A percentile compares a stretch with the other conserved stretches of the same genome.
Conservation (phyloP, 2,888 invertebrate species). For the Tanytarsus gracilentus region DNA sequence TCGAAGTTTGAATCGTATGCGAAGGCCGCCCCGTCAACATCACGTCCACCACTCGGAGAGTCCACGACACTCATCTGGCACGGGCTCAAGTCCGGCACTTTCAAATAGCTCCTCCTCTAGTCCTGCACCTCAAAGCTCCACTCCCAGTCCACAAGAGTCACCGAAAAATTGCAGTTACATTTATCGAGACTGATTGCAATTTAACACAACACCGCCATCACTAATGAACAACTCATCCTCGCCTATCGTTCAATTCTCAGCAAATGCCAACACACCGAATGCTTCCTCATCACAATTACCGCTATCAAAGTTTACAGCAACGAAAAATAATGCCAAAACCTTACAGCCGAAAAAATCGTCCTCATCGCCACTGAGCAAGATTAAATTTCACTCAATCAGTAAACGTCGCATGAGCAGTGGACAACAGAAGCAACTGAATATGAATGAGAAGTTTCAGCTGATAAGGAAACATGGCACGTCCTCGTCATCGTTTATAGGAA, state of each 20-base stretch:
- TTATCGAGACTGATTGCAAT: slow-evolving; percentile 42
- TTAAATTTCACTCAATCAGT: slow-evolving; percentile 27
- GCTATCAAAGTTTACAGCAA: neutral
- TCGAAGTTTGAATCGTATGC: slow-evolving; percentile 16
- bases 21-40: slow-evolving; percentile 29
- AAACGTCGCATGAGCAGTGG: slow-evolving; percentile 12
- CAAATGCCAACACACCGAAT: neutral
- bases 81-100: slow-evolving; percentile 45
- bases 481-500: slow-evolving; percentile 24
- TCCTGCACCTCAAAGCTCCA: slow-evolving; percentile 45
- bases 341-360: slow-evolving; percentile 27
- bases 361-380: slow-evolving; percentile 25
- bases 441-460: slow-evolving; percentile 28
- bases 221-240: slow-evolving; percentile 14
- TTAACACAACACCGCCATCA: slow-evolving; percentile 28
- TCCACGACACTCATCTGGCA: slow-evolving; percentile 43
- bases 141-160: slow-evolving; percentile 46
- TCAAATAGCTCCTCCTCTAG: slow-evolving; percentile 46
- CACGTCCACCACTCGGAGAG: slow-evolving; percentile 43
- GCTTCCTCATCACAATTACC: neutral
- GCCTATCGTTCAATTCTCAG: neutral
- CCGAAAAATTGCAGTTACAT: slow-evolving; percentile 46
- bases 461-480: slow-evolving; percentile 24
- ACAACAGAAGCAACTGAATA: slow-evolving; percentile 12
- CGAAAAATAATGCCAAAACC: slow-evolving; percentile 17